Evolutionary conservation across 1,140 invertebrate species (phyloP).

Genomic region (Cherax quadricarinatus): DNA sequence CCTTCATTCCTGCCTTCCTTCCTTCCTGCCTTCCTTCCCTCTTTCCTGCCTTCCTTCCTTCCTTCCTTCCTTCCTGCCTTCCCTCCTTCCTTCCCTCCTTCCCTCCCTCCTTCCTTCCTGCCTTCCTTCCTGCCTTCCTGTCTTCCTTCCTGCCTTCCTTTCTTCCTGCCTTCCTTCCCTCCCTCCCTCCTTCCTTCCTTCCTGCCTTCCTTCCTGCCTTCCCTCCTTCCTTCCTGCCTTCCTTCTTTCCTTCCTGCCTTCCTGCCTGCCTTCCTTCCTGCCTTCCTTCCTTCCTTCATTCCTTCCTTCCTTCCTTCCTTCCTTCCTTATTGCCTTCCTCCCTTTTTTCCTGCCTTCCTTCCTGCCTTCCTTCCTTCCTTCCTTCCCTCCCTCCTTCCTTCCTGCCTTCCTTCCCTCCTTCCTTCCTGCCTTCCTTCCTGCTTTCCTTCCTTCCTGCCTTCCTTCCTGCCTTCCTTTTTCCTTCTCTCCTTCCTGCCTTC

Average conservation of each 20-base stretch:
- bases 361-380: background rate
- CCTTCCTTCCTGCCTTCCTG: background rate
- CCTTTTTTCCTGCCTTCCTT: background rate
- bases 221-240: background rate
- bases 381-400: background rate
- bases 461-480: no score
- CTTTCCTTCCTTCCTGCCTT: background rate
- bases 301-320: background rate
- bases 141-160: background rate
- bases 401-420: constrained; percentile 2
- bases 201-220: background rate
- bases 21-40: background rate
- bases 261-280: background rate
- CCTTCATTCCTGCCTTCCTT: background rate
- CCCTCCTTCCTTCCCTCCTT: background rate
- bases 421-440: background rate
- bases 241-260: background rate
- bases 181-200: background rate
- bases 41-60: background rate
- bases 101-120: background rate
- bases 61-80: background rate
- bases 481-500: background rate
- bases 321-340: background rate
- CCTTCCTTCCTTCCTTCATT: background rate
- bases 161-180: background rate